Evolutionary conservation across 1,140 invertebrate species (phyloP).

Genomic region (Hylyphantes graminicola): DNA sequence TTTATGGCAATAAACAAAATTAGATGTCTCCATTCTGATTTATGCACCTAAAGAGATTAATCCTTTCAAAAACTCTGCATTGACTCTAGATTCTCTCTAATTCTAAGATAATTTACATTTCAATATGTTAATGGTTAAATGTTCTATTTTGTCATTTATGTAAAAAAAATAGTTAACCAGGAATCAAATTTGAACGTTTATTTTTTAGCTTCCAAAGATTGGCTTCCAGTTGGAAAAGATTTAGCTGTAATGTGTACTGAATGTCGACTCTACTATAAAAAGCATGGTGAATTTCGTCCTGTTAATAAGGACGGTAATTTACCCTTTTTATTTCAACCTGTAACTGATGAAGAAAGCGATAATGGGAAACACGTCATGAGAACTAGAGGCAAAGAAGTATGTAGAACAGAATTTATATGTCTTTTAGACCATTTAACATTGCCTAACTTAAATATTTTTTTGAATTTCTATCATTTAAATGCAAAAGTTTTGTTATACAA

Average conservation of each 20-base stretch:
- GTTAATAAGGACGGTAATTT: slow-evolving; percentile 67
- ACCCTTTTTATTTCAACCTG: slow-evolving; percentile 79
- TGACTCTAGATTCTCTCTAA: too few relatives aligned
- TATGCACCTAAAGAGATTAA: neutral
- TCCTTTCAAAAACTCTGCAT: neutral
- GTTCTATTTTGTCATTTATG: neutral
- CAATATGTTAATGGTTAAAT: too few relatives aligned
- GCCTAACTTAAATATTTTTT: too few relatives aligned
- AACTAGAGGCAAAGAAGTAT: slow-evolving; percentile 68
- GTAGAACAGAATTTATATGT: neutral
- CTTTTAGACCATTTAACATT: too few relatives aligned
- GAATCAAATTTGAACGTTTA: neutral
- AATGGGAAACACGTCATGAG: slow-evolving; percentile 73
- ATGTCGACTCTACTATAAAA: slow-evolving; percentile 84
- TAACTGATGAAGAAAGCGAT: slow-evolving; percentile 71
- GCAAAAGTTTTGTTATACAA: too few relatives aligned
- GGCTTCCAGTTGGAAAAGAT: slow-evolving; percentile 83
- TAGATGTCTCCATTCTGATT: too few relatives aligned
- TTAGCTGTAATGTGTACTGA: slow-evolving; percentile 82
- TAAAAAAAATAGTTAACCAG: neutral
- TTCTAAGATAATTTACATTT: too few relatives aligned
- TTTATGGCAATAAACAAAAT: neutral
- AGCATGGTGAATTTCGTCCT: slow-evolving; percentile 82
- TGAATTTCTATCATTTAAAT: too few relatives aligned
- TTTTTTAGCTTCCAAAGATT: slow-evolving; percentile 75